Evolutionary conservation across 2,888 invertebrate species (phyloP).

Genomic region (Tetranychus truncatus): DNA sequence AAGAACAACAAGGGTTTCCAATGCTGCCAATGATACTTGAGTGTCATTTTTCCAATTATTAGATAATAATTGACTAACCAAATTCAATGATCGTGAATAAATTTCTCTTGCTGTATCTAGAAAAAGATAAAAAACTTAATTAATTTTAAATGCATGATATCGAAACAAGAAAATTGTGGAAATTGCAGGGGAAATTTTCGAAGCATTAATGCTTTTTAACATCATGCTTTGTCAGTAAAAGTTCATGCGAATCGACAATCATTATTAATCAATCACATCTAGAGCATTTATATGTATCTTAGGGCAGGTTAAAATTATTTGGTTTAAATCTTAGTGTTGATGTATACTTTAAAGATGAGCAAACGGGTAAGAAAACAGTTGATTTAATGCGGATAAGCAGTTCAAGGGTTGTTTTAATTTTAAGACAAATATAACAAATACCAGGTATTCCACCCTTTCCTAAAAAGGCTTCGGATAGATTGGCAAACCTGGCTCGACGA

Average conservation of each 20-base stretch:
- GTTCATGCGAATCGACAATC: not conserved
- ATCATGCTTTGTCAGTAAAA: not conserved
- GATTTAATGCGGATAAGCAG: no score
- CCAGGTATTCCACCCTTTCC: slow-evolving; percentile 13
- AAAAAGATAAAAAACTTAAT: slow-evolving; percentile 13
- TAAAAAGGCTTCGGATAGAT: slow-evolving; percentile 2
- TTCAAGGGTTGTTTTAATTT: no score
- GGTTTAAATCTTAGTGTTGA: no score
- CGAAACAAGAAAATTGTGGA: no score
- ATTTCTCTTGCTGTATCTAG: slow-evolving; percentile 66
- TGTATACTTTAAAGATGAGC: no score
- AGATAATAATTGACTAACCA: slow-evolving; percentile 82
- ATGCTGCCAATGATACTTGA: slow-evolving; percentile 75
- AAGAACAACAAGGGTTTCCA: slow-evolving; percentile 72
- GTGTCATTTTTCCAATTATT: slow-evolving; percentile 90
- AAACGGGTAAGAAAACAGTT: no score
- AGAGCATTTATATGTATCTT: not conserved
- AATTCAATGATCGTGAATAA: slow-evolving; percentile 74
- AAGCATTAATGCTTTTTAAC: no score
- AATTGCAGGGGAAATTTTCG: no score
- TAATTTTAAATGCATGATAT: not conserved
- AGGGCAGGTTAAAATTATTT: no score
- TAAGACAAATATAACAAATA: not conserved
- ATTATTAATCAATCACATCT: not conserved
- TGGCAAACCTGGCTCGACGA: not conserved